phyloP scores from a whole-genome alignment of 23 tunicate species.

The Oikopleura dioica region DNA sequence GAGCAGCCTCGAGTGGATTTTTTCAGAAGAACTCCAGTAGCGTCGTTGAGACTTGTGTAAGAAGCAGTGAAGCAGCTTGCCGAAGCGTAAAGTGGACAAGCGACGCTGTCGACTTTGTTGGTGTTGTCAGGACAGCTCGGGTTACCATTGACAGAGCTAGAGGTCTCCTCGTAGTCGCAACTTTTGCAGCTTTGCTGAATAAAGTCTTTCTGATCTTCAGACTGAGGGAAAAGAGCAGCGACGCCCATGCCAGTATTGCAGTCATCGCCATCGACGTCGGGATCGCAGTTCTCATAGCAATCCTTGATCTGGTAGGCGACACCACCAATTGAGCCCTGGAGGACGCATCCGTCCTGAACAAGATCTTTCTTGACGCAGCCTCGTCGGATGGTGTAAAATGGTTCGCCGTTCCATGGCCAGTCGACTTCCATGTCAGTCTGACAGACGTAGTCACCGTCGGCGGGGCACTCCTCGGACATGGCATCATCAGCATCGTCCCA shows the following conservation, averaged over 20 bases:
- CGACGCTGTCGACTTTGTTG: too few species aligned
- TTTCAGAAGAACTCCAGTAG: not conserved
- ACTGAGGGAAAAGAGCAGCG: too few species aligned
- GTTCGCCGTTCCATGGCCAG: not conserved
- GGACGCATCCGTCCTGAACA: too few species aligned
- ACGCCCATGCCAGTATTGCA: not conserved
- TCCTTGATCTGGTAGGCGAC: not conserved
- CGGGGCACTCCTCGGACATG: not conserved
- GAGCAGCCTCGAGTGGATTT: not conserved
- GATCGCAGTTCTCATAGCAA: not conserved
- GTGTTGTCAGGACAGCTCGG: too few species aligned
- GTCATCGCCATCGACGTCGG: not conserved
- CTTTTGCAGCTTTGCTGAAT: too few species aligned
- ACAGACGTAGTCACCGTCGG: not conserved
- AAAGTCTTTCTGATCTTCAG: too few species aligned
- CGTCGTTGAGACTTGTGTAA: too few species aligned
- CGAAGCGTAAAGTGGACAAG: not conserved
- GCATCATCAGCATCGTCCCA: too few species aligned
- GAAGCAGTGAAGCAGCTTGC: not conserved
- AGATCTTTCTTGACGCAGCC: too few species aligned
- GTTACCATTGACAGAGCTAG: too few species aligned
- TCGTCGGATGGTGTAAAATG: not conserved
- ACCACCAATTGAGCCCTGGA: too few species aligned
- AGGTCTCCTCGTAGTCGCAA: too few species aligned
- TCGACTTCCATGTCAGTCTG: not conserved